Conservation (phyloP, 2,113 vertebrate genomes). For the Synchiropus splendidus region DNA sequence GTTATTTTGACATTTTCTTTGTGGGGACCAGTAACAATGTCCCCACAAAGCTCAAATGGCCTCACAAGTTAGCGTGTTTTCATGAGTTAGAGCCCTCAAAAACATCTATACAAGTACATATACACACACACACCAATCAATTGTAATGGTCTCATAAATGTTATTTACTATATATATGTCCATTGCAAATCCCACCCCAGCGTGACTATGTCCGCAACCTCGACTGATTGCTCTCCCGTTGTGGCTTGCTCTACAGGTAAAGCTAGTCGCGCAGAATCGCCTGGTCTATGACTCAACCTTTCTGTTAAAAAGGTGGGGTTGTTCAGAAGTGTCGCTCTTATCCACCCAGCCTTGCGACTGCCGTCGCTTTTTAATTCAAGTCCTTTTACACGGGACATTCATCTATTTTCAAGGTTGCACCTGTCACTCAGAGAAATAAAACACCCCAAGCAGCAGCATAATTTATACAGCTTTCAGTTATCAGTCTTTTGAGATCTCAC, state of each 20-base stretch:
- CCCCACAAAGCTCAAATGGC: too few species aligned
- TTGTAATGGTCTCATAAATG: too few species aligned
- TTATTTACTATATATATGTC: too few species aligned
- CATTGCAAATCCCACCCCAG: too few species aligned
- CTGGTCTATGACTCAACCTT: conserved; percentile 13
- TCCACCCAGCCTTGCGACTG: background rate
- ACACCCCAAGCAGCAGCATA: conserved; percentile 3
- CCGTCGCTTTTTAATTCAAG: too few species aligned
- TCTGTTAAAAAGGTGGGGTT: conserved; percentile 10
- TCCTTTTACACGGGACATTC: conserved; percentile 1
- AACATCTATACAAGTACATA: too few species aligned
- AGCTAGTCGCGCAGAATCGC: conserved; percentile 6
- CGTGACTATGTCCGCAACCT: too few species aligned
- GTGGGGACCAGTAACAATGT: too few species aligned
- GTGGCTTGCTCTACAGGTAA: conserved; percentile 17
- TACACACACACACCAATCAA: too few species aligned
- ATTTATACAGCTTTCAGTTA: conserved; percentile 11
- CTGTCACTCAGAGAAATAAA: conserved; percentile 11
- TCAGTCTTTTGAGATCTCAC: conserved; percentile 18
- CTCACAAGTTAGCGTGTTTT: too few species aligned
- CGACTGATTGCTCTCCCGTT: background rate
- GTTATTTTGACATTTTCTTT: too few species aligned
- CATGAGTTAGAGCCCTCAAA: too few species aligned
- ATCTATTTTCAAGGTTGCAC: conserved; percentile 11
- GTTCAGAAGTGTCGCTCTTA: background rate